Percentiles rank a stretch among this genome's conserved stretches.
phyloP scores from a whole-genome alignment of 2,797 vertebrate genomes.

The Cyprinodon diabolis region DNA sequence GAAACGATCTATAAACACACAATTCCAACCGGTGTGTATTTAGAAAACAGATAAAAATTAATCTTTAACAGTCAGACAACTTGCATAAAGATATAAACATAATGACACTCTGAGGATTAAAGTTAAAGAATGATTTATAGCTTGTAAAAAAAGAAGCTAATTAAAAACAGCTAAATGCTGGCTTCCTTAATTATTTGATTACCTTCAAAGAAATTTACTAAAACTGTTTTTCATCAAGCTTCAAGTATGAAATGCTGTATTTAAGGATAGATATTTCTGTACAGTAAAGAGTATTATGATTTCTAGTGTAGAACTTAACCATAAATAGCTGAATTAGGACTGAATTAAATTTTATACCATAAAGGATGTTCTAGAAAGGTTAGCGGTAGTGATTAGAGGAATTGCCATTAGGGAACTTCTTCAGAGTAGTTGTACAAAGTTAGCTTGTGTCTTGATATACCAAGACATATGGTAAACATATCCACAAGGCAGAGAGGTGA shows the following conservation, averaged over 20 bases:
- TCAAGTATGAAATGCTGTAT: background rate
- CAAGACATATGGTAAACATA: slow-evolving; percentile 58
- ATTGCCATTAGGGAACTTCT: slow-evolving; percentile 8
- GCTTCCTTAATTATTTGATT: background rate
- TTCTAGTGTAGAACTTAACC: too few relatives aligned
- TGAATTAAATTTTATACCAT: background rate
- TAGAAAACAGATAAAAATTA: too few relatives aligned
- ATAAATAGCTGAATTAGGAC: background rate
- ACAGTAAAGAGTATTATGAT: background rate
- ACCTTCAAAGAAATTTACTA: background rate
- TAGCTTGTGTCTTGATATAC: slow-evolving; percentile 39
- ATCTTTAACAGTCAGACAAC: too few relatives aligned
- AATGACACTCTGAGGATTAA: background rate
- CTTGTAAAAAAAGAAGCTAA: background rate
- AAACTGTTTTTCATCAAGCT: background rate
- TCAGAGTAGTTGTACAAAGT: slow-evolving; percentile 31
- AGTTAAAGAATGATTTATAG: background rate
- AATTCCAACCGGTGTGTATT: too few relatives aligned
- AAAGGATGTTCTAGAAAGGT: background rate
- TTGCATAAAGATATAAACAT: background rate
- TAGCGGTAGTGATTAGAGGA: background rate
- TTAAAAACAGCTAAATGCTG: background rate
- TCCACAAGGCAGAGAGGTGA: slow-evolving; percentile 53
- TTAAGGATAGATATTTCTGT: background rate
- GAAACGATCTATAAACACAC: too few relatives aligned